A percentile compares a stretch with the other conserved stretches of the same genome.
Conservation (phyloP, 2,113 vertebrate species). For the Lepus americanus region DNA sequence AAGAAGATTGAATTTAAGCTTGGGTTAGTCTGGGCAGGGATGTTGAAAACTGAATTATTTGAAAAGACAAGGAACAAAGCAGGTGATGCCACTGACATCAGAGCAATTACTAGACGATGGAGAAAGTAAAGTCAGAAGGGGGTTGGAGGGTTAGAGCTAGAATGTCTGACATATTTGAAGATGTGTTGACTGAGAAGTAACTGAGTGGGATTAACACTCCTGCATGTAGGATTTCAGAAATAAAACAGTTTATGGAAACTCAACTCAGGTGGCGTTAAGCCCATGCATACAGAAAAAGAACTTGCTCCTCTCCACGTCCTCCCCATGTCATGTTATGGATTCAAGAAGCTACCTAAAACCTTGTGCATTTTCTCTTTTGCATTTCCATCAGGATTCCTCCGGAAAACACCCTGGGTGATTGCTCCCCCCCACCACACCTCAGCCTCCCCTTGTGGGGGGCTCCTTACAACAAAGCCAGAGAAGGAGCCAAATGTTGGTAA, state of each 20-base stretch:
- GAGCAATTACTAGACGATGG: neutral
- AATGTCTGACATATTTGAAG: neutral
- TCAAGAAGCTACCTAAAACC: neutral
- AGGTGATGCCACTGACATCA: neutral
- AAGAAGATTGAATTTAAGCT: neutral
- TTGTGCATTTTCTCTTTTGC: neutral
- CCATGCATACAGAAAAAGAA: neutral
- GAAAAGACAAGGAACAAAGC: neutral
- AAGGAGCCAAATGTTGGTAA: neutral
- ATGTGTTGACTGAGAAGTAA: neutral
- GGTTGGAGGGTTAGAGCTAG: neutral
- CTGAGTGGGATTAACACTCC: neutral
- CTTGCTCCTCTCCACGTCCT: neutral
- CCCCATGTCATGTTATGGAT: neutral
- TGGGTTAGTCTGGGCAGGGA: neutral
- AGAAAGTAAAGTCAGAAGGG: neutral
- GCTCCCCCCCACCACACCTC: neutral
- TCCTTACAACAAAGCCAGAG: neutral
- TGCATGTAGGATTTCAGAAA: constrained; percentile 12
- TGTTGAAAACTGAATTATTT: constrained; percentile 11
- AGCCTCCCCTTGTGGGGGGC: neutral
- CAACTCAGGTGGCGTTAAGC: neutral
- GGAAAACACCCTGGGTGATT: neutral
- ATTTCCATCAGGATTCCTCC: neutral
- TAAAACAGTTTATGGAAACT: neutral